Base-by-base conservation (phyloP, 2,888 invertebrate genomes). In the Teleiodes luculella region DNA sequence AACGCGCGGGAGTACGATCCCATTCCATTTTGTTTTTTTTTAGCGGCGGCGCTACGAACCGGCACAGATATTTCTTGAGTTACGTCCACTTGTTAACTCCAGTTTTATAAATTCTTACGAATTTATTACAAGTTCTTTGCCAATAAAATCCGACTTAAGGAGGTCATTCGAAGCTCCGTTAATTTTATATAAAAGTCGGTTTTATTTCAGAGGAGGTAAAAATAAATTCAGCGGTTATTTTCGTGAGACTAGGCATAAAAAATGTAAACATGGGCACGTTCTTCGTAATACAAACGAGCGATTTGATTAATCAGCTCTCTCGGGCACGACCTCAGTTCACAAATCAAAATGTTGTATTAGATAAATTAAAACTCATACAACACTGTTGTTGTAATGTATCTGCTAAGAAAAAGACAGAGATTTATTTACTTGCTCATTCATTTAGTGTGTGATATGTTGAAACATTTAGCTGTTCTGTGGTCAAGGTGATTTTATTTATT, bases 131-230 rank as follows among this genome's bases (percentile, higher is more conserved):
- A 67, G 74, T 76, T 79, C 70, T 70, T 67, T 67, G 72, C 74
- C 82, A 75, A 77, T 86, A 82, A 80, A 80, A 80, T 16, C 64
- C 63, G 64, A 57, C 62, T 53, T 76, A 86, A 86, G 73, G 83
- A 80, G 87, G 87, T 86, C 86, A 79, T 30, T 46, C 45, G 41
- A 48, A 56, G 51, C 47, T 24, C 55, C 54, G 57, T 57, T 59
- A 55, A 58, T 57, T 55, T 58, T 53, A 20, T 57, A 55, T 60
- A 50, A 46, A 60, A 58, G 47, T 54, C 30, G 33, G 52, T 45
- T 58, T 57, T 57, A 55, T 58, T 54, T 55, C 37, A 46, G 57
- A 48, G 41, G 43, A 50, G 39, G 54, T 48, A 57, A 54, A 58
- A 59, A 58, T 57, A 43, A 24, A 24, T 43, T 24, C 28, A 53